Conservation (phyloP, 2,797 vertebrate genomes). For the Poecilia wingei region DNA sequence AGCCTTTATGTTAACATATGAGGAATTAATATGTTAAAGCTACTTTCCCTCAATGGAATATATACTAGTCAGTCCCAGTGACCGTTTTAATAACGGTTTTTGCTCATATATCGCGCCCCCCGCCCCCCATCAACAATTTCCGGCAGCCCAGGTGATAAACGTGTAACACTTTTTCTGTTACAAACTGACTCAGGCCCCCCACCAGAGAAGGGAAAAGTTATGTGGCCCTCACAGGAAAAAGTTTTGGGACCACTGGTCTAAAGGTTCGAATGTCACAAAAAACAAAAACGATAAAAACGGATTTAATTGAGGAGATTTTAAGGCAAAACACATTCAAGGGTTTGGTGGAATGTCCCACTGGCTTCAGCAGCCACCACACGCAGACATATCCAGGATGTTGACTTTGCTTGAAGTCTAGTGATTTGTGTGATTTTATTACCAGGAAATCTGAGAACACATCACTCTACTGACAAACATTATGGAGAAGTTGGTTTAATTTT, state of each 20-base stretch:
- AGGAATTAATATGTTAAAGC: no score
- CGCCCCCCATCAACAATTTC: no score
- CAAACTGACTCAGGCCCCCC: no score
- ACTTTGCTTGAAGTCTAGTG: background rate
- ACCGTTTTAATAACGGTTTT: no score
- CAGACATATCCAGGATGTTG: background rate
- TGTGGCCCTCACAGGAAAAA: no score
- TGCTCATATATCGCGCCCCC: no score
- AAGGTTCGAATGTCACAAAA: background rate
- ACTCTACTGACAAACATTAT: background rate
- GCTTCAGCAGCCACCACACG: background rate
- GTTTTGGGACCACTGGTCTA: background rate
- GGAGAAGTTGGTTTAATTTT: background rate
- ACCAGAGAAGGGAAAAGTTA: no score
- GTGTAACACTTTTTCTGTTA: no score
- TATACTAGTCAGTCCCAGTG: no score
- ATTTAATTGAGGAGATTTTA: background rate
- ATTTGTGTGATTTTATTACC: background rate
- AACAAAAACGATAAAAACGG: background rate
- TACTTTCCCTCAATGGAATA: no score
- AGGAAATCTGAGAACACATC: background rate
- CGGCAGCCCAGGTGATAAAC: no score
- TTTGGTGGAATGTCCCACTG: background rate
- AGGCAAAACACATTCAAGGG: background rate
- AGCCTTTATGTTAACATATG: no score